A percentile compares a stretch with the other conserved stretches of the same genome.
Conservation (phyloP, 2,113 vertebrate species). For the Pomatostomus ruficeps region DNA sequence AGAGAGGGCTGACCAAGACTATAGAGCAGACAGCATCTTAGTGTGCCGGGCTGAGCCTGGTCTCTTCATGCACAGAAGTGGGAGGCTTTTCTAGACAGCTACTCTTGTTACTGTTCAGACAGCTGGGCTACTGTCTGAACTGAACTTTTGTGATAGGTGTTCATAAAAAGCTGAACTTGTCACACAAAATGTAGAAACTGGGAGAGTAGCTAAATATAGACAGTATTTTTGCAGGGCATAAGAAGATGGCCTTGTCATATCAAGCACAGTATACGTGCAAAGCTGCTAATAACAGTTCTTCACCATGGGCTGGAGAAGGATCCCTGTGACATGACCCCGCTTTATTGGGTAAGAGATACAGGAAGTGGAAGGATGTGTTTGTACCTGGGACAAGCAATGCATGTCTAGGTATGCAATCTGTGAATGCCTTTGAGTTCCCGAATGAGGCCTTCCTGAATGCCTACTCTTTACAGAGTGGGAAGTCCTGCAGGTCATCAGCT, state of each 20-base stretch:
- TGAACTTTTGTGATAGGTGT: neutral
- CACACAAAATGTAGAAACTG: accelerated
- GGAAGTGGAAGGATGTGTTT: neutral
- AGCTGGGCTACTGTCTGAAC: neutral
- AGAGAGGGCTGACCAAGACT: neutral
- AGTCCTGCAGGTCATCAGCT: neutral
- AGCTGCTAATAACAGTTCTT: neutral
- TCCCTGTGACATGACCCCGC: accelerated
- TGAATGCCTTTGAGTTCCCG: neutral
- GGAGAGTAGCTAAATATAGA: neutral
- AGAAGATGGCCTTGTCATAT: accelerated
- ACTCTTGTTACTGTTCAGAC: neutral
- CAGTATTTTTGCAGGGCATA: neutral
- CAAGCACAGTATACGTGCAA: neutral
- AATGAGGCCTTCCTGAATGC: neutral
- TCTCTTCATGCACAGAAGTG: neutral
- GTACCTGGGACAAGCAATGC: neutral
- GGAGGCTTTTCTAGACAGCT: neutral
- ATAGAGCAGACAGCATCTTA: neutral
- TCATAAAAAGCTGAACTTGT: neutral
- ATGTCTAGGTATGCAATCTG: neutral
- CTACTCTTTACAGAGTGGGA: neutral
- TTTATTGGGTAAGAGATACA: neutral
- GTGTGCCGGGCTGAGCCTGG: accelerated
- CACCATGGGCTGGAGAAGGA: neutral